A percentile compares a stretch with the other conserved stretches of the same genome.
Conservation (phyloP, 2,797 vertebrate genomes). For the Alectoris magna region DNA sequence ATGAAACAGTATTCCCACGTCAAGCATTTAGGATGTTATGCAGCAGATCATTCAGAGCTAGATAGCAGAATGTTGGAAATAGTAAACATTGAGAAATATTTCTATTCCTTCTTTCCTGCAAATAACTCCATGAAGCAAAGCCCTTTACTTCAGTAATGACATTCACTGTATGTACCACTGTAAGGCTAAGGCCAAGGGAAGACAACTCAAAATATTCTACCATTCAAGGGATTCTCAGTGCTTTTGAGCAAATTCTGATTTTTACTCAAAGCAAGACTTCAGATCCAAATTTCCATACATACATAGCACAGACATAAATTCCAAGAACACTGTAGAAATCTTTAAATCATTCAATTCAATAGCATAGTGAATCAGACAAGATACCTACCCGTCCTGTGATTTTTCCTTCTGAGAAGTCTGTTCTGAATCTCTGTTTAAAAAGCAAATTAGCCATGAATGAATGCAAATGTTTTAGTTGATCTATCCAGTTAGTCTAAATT, state of each 20-base stretch:
- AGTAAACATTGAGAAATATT: background rate
- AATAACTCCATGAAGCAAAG: background rate
- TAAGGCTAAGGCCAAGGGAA: background rate
- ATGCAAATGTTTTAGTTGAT: background rate
- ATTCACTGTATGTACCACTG: background rate
- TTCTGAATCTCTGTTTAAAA: slow-evolving; percentile 92
- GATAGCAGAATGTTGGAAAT: background rate
- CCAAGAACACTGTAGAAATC: background rate
- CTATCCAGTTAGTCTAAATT: background rate
- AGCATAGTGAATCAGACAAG: background rate
- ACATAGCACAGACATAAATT: background rate
- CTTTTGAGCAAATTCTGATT: background rate
- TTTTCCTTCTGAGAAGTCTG: slow-evolving; percentile 98
- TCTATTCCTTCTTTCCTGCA: background rate
- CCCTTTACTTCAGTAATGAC: background rate
- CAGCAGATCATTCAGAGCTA: background rate
- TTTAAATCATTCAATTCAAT: background rate
- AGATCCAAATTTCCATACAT: background rate
- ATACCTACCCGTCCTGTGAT: slow-evolving; percentile 96
- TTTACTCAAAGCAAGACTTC: background rate
- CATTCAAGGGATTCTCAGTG: background rate
- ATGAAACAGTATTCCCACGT: background rate
- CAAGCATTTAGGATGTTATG: background rate
- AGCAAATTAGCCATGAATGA: slow-evolving; percentile 25
- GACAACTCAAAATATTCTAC: background rate